Conservation (phyloP, 1,140 invertebrate species). For the Tyrophagus putrescentiae region DNA sequence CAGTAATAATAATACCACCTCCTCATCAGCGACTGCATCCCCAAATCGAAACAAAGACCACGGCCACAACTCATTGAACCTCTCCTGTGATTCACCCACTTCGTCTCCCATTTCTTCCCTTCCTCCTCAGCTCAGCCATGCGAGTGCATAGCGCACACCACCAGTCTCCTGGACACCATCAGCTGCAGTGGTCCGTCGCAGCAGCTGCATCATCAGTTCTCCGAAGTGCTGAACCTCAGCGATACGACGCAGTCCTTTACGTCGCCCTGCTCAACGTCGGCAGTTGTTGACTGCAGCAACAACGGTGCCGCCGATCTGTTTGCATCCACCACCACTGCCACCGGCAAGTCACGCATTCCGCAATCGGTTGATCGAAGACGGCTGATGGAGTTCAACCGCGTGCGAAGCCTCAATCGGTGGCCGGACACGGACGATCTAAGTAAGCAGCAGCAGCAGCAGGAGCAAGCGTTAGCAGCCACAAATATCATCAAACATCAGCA, state of each 20-base stretch:
- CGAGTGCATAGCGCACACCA: neutral
- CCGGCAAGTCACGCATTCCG: neutral
- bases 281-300: too few species aligned
- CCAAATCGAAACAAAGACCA: neutral
- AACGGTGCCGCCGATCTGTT: too few species aligned
- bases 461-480: too few species aligned
- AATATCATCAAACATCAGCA: too few species aligned
- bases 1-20: neutral
- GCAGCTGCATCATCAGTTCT: neutral
- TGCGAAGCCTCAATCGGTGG: constrained; percentile 3
- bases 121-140: constrained; percentile 1
- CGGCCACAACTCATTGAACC: neutral
- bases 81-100: neutral
- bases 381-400: neutral
- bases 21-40: neutral
- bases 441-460: too few species aligned
- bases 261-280: too few species aligned
- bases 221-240: neutral
- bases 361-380: neutral
- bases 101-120: neutral
- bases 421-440: constrained; percentile 6
- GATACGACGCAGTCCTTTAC: too few species aligned
- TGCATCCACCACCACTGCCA: neutral
- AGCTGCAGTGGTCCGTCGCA: neutral
- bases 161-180: neutral